Percentiles rank a stretch among this genome's conserved stretches.
Evolutionary conservation across 2,888 invertebrate genomes (phyloP).

Genomic region (Melangyna quadrimaculata): DNA sequence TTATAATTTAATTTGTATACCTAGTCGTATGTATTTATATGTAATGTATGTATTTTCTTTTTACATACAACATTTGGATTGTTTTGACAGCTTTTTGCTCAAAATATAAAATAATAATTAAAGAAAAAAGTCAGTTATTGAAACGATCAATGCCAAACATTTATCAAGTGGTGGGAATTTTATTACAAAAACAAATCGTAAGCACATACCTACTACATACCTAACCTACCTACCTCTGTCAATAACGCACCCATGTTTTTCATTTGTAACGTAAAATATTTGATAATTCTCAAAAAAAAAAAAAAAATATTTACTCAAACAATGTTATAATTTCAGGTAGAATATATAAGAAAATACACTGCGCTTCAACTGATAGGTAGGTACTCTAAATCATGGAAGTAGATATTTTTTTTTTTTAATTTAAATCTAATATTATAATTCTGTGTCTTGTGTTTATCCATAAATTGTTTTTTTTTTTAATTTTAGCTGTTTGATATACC

Average conservation of each 20-base stretch:
- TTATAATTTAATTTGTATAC: too few relatives aligned
- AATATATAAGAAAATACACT: background rate
- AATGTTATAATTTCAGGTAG: background rate
- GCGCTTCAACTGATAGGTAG: background rate
- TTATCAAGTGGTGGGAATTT: background rate
- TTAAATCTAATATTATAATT: background rate
- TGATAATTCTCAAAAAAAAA: background rate
- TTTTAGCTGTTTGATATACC: too few relatives aligned
- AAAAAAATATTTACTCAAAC: slow-evolving; percentile 3
- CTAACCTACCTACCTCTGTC: too few relatives aligned
- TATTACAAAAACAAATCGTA: background rate
- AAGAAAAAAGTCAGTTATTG: background rate
- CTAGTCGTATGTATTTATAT: too few relatives aligned
- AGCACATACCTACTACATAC: background rate
- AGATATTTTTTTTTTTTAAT: background rate
- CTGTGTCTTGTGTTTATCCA: background rate
- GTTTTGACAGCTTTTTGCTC: background rate
- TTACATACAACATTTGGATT: too few relatives aligned
- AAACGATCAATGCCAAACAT: background rate
- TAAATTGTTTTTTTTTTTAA: too few relatives aligned
- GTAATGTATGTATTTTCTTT: too few relatives aligned
- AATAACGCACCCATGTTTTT: slow-evolving; percentile 6
- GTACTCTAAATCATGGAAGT: background rate
- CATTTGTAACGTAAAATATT: background rate
- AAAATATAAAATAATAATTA: background rate